Base-by-base conservation (phyloP, 2,797 vertebrate species). In the Neostethus bicornis region DNA sequence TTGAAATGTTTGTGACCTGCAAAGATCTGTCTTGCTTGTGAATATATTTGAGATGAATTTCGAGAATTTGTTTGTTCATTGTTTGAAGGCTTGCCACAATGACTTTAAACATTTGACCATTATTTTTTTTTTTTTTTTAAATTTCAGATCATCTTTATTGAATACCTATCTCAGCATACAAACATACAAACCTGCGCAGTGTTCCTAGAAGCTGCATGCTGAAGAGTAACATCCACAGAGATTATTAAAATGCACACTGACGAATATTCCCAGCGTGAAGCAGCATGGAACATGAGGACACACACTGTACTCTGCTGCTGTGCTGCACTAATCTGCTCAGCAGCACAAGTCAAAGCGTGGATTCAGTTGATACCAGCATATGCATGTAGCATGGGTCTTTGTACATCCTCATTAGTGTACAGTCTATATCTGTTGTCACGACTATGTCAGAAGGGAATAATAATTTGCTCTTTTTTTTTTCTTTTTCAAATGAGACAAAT, bases 71-170 rank as follows among this genome's bases (percentile, higher is more conserved):
- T n/a, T n/a, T n/a, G n/a, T n/a, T n/a, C n/a, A n/a, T n/a, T n/a
- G n/a, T n/a, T n/a, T n/a, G n/a, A n/a, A n/a, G n/a, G n/a, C n/a
- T n/a, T n/a, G n/a, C n/a, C n/a, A n/a, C n/a, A n/a, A n/a, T n/a
- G n/a, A n/a, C n/a, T 70, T 77, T 90, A 54, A 88, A 90, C 87
- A 85, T 90, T 92, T 86, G 51, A 88, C 81, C 53, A 65, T 47
- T 39, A 50, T 66, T 50, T 64, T 81, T n/a, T n/a, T n/a, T n/a
- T n/a, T n/a, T n/a, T n/a, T n/a, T n/a, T n/a, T n/a, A n/a, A n/a
- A 81, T 85, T 84, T 48, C 29, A 21, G 19, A 16, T n/a, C 10
- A 5, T 31, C 35, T 23, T 6, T 28, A 84, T 74, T 80, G 83
- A 73, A 70, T 26, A 32, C 5, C 55, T 29, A 55, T 26, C 28